Evolutionary conservation across 1,140 invertebrate genomes (phyloP).

Genomic region (Pseudomyrmex cubaensis): DNA sequence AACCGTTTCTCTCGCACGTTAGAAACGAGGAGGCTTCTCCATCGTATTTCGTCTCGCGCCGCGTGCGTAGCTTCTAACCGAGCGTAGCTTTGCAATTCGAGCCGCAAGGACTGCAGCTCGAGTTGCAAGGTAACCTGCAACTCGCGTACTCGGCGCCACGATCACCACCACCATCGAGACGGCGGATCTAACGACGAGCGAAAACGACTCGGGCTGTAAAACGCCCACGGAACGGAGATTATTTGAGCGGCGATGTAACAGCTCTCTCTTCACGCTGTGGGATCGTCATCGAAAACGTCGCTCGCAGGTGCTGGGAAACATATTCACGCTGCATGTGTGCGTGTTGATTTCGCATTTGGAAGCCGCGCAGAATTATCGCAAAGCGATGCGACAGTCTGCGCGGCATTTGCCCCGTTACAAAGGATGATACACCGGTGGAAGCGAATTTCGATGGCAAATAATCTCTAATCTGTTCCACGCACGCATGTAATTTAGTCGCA

Average conservation of each 20-base stretch:
- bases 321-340: neutral
- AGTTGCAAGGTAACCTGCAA: slow-evolving; percentile 62
- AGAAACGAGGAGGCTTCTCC: neutral
- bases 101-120: slow-evolving; percentile 45
- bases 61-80: slow-evolving; percentile 22
- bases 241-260: slow-evolving; percentile 61
- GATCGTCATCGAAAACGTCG: slow-evolving; percentile 50
- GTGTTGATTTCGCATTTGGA: neutral
- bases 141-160: slow-evolving; percentile 11
- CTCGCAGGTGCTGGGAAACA: slow-evolving; percentile 61
- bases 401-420: slow-evolving; percentile 24
- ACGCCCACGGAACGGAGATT: slow-evolving; percentile 52
- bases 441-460: neutral
- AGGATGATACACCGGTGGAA: neutral
- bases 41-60: slow-evolving; percentile 50
- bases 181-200: slow-evolving; percentile 29
- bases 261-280: slow-evolving; percentile 15
- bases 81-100: slow-evolving; percentile 63
- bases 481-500: no score
- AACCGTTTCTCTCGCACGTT: slow-evolving; percentile 8
- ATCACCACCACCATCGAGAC: neutral
- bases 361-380: slow-evolving; percentile 10
- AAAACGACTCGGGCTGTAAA: slow-evolving; percentile 57
- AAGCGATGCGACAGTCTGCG: neutral
- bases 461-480: no score